Conservation (phyloP, 2,888 invertebrate genomes). For the Meloe dianella region DNA sequence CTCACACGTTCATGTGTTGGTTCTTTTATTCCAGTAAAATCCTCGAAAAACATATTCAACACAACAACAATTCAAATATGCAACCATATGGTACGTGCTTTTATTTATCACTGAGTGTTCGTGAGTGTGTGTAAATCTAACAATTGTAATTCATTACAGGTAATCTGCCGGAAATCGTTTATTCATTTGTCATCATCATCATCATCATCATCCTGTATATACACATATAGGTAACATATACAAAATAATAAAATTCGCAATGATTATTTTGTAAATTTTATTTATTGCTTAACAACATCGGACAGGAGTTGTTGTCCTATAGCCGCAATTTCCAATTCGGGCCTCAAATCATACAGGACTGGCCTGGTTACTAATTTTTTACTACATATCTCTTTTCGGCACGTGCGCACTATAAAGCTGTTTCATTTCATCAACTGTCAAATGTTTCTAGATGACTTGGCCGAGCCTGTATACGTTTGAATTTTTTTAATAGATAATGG, state of each 20-base stretch:
- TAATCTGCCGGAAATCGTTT: conserved; percentile 33
- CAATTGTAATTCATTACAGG: conserved; percentile 29
- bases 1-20: no score
- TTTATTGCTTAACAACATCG: no score
- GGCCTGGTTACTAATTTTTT: no score
- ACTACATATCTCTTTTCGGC: no score
- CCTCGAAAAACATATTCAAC: conserved; percentile 14
- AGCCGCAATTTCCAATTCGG: no score
- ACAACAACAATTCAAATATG: conserved; percentile 15
- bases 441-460: no score
- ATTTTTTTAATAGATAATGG: no score
- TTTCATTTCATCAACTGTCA: background rate
- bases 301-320: no score
- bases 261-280: no score
- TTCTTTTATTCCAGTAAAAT: conserved; percentile 22
- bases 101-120: conserved; percentile 22
- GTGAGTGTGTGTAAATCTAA: conserved; percentile 11
- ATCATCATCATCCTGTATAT: conserved; percentile 4
- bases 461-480: no score
- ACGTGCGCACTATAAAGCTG: no score
- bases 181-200: conserved; percentile 29
- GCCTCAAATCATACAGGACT: no score
- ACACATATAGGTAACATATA: background rate
- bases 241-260: conserved; percentile 21
- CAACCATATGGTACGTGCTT: conserved; percentile 33